Percentiles rank a stretch among this genome's conserved stretches.
Evolutionary conservation across 2,888 invertebrate genomes (phyloP).

Genomic region (Tipula lateralis): DNA sequence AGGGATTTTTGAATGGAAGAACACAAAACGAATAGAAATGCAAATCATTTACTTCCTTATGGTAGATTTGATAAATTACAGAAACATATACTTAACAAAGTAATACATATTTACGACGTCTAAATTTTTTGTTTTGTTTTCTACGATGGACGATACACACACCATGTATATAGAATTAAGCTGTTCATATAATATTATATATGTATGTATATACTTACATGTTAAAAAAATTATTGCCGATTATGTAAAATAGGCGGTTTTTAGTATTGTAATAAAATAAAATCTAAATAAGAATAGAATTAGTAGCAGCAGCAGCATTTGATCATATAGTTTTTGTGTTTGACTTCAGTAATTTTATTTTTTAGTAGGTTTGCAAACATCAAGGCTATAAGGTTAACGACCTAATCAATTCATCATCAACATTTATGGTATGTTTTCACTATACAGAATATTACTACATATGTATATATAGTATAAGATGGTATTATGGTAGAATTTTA

Average conservation of each 20-base stretch:
- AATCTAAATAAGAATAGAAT: neutral
- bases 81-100: neutral
- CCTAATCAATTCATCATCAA: neutral
- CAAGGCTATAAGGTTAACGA: conserved; percentile 28
- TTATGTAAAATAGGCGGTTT: neutral
- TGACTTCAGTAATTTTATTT: neutral
- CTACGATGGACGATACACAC: neutral
- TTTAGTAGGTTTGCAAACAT: conserved; percentile 27
- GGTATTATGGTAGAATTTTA: neutral
- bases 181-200: neutral
- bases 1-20: neutral
- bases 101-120: neutral
- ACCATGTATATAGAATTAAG: neutral
- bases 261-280: neutral
- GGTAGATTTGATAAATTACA: neutral
- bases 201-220: neutral
- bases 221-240: neutral
- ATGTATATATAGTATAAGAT: neutral
- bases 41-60: conserved; percentile 15
- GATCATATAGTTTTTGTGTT: neutral
- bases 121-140: neutral
- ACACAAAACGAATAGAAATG: conserved; percentile 11
- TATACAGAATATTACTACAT: neutral
- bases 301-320: neutral
- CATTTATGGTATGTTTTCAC: neutral